Evolutionary conservation across 2,797 vertebrate genomes (phyloP).

Genomic region (Tragelaphus oryx): DNA sequence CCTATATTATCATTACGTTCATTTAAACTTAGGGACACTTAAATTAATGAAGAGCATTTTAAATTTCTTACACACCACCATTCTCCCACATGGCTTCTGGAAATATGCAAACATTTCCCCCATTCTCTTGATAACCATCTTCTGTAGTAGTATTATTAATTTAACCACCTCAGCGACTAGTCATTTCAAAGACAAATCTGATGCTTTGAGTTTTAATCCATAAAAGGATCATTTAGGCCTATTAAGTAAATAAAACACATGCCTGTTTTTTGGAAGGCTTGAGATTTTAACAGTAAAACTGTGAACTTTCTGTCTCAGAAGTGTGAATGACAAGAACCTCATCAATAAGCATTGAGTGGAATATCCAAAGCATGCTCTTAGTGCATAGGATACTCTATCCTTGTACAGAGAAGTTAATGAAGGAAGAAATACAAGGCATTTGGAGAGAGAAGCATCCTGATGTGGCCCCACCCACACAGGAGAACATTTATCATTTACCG

Average conservation of each 20-base stretch:
- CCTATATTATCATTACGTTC: not conserved
- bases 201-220: constrained; percentile 20
- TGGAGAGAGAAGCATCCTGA: not conserved
- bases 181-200: constrained; percentile 30
- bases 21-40: not conserved
- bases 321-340: not conserved
- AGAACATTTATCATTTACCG: not conserved
- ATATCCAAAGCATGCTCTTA: not conserved
- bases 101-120: not conserved
- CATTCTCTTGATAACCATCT: not conserved
- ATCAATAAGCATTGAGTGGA: not conserved
- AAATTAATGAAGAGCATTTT: not conserved
- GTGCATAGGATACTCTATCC: not conserved
- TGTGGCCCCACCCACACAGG: not conserved
- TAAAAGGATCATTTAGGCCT: not conserved
- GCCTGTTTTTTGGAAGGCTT: not conserved
- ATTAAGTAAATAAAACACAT: constrained; percentile 3
- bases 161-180: not conserved
- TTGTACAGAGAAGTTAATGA: not conserved
- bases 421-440: not conserved
- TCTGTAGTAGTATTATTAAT: not conserved
- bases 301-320: constrained; percentile 17
- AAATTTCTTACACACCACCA: not conserved
- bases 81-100: not conserved
- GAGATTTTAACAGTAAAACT: constrained; percentile 22